phyloP scores from a whole-genome alignment of 1,140 invertebrate genomes.

The Dryas iulia region DNA sequence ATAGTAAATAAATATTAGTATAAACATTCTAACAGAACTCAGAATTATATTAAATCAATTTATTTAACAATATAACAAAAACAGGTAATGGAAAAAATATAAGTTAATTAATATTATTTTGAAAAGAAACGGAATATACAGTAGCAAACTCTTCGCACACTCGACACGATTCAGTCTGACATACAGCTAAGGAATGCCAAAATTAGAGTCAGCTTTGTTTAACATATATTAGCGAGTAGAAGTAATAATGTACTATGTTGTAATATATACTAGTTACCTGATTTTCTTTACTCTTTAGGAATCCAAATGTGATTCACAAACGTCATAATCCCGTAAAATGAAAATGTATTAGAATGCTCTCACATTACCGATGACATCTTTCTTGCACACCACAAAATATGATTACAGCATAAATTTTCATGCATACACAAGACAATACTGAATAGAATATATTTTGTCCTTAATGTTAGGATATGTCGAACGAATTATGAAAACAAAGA shows the following conservation, averaged over 20 bases:
- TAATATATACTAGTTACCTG: conserved; percentile 47
- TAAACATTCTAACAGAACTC: too few species aligned
- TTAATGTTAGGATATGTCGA: conserved; percentile 53
- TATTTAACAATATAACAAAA: not conserved
- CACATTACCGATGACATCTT: conserved; percentile 77
- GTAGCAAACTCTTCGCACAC: conserved; percentile 43
- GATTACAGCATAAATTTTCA: conserved; percentile 45
- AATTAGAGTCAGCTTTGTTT: conserved; percentile 68
- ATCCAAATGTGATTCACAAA: conserved; percentile 63
- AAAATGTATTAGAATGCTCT: conserved; percentile 73
- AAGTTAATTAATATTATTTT: conserved; percentile 4
- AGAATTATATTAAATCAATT: too few species aligned
- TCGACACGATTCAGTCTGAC: conserved; percentile 67
- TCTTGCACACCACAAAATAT: conserved; percentile 56
- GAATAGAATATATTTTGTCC: conserved; percentile 45
- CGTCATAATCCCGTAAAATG: conserved; percentile 73
- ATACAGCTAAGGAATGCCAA: conserved; percentile 70
- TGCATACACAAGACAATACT: conserved; percentile 45
- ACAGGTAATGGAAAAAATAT: not conserved
- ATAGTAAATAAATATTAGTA: too few species aligned
- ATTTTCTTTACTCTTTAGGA: conserved; percentile 54
- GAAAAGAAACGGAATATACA: conserved; percentile 6
- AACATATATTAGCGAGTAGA: conserved; percentile 13
- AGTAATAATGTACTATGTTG: conserved; percentile 21
- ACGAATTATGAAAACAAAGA: conserved; percentile 80